These are phyloP conservation scores for Oreochromis spilurus DNA, from an alignment of 2,113 vertebrate species.

Conservation along the genomic window DNA sequence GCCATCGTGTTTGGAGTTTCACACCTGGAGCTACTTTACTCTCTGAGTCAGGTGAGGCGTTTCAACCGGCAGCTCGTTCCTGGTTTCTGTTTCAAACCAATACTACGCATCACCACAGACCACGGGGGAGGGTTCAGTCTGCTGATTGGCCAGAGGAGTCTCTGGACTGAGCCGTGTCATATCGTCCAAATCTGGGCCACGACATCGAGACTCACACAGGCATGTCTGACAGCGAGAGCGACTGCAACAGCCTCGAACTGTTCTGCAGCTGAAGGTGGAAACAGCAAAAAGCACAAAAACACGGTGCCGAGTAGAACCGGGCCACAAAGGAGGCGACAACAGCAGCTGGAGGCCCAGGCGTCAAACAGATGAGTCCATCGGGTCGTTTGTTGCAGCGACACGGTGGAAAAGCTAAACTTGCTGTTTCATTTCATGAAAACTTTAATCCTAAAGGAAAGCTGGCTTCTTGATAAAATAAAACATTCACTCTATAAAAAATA, in stretches of 20 bases:
- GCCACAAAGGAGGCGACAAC: not conserved
- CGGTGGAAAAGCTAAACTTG: too few relatives aligned
- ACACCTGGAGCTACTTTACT: not conserved
- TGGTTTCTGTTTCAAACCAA: not conserved
- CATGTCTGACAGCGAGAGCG: not conserved
- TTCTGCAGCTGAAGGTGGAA: not conserved
- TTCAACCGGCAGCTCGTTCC: not conserved
- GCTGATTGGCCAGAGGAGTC: not conserved
- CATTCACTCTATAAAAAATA: not conserved
- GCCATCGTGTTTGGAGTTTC: not conserved
- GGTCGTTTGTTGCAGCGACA: too few relatives aligned
- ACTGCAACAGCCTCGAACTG: not conserved
- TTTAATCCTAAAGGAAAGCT: not conserved
- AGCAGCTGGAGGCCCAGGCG: too few relatives aligned
- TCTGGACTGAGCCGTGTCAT: not conserved
- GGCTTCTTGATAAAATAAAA: not conserved
- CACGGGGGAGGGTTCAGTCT: not conserved
- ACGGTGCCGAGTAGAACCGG: fast-evolving
- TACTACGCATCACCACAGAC: not conserved
- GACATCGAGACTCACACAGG: not conserved
- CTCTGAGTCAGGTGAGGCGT: not conserved
- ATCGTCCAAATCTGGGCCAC: not conserved
- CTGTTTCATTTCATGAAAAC: not conserved
- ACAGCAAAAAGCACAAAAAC: not conserved
- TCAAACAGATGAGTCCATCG: too few relatives aligned